Conservation (phyloP, 2,113 vertebrate species). For the Indicator indicator region DNA sequence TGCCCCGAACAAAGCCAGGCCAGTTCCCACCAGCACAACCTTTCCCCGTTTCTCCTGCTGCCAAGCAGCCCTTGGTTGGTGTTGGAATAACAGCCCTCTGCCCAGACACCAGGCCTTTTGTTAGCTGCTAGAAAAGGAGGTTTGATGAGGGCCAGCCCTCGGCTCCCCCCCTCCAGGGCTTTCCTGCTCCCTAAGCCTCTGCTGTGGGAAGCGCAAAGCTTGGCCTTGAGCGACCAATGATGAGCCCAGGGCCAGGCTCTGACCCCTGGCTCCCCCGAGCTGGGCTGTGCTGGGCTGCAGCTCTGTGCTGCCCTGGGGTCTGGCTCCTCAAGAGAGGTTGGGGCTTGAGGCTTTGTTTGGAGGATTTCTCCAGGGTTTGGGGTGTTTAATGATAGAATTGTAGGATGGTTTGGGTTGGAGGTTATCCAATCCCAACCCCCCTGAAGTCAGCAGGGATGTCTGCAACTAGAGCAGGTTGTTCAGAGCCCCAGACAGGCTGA, state of each 20-base stretch:
- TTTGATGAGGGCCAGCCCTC: slow-evolving; percentile 44
- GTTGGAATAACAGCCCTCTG: slow-evolving; percentile 68
- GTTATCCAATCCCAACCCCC: too few species aligned
- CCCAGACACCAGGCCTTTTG: slow-evolving; percentile 73
- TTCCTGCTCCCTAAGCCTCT: slow-evolving; percentile 25
- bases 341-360: background rate
- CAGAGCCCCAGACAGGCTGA: too few species aligned
- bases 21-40: slow-evolving; percentile 66
- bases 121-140: slow-evolving; percentile 60
- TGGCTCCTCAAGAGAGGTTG: accelerated
- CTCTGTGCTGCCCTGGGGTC: accelerated
- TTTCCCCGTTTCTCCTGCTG: slow-evolving; percentile 73
- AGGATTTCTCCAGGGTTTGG: background rate
- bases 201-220: slow-evolving; percentile 16
- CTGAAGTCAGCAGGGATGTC: too few species aligned
- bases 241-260: background rate
- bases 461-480: too few species aligned
- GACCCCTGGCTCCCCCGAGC: too few species aligned
- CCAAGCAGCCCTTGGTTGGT: slow-evolving; percentile 71
- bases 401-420: too few species aligned
- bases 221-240: background rate
- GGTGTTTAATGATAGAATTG: background rate
- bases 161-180: background rate
- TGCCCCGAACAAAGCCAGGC: slow-evolving; percentile 6
- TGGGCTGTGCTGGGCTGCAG: background rate